phyloP scores from a whole-genome alignment of 2,113 vertebrate species.

The Crypturellus undulatus region DNA sequence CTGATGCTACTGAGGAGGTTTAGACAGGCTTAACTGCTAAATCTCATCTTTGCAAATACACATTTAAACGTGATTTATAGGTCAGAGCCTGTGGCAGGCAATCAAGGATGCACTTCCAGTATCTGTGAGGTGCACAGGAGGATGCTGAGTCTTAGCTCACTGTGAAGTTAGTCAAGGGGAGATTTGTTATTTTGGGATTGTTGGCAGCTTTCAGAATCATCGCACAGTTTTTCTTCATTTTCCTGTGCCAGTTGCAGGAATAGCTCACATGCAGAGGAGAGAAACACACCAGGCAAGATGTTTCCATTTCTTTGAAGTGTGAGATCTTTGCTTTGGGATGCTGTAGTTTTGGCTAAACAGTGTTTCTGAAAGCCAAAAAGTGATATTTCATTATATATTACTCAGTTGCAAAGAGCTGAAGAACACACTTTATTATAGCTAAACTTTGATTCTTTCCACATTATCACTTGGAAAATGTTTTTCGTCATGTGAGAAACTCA shows the following conservation, averaged over 20 bases:
- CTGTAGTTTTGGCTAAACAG: background rate
- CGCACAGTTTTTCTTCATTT: background rate
- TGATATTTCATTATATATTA: background rate
- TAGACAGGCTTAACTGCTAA: background rate
- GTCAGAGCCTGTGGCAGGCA: background rate
- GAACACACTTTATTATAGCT: background rate
- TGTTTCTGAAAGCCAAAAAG: background rate
- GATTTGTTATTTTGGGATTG: background rate
- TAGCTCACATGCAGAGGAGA: rapidly evolving
- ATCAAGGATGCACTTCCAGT: rapidly evolving
- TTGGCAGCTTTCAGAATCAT: background rate
- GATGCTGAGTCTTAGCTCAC: background rate
- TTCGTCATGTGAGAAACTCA: background rate
- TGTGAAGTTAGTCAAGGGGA: background rate
- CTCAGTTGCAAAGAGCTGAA: background rate
- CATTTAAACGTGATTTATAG: background rate
- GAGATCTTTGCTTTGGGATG: background rate
- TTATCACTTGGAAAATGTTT: background rate
- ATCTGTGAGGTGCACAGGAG: background rate
- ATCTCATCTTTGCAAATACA: background rate
- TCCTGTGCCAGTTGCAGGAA: background rate
- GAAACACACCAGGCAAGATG: background rate
- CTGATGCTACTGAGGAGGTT: background rate
- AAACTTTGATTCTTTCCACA: background rate
- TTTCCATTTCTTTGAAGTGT: background rate